These are phyloP conservation scores for Drosophila macrospina DNA, from an alignment of 2,888 invertebrate genomes.

Conservation along the genomic window DNA sequence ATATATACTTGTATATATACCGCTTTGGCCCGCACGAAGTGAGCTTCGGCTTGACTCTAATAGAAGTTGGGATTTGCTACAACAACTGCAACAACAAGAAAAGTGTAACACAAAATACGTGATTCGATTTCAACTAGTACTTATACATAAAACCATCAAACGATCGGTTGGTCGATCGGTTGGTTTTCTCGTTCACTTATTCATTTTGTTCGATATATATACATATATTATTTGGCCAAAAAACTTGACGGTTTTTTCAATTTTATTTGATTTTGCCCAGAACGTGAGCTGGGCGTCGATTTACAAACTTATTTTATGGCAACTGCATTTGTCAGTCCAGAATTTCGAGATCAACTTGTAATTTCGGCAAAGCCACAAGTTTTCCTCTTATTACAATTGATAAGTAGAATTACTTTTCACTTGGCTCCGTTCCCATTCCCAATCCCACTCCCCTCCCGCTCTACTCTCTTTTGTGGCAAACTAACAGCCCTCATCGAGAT, in stretches of 20 bases:
- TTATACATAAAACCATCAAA: constrained; percentile 41
- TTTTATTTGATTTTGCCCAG: constrained; percentile 71
- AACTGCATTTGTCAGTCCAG: constrained; percentile 48
- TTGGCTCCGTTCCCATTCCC: not conserved
- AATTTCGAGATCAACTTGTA: constrained; percentile 61
- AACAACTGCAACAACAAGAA: constrained; percentile 49
- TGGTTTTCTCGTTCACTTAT: constrained; percentile 11
- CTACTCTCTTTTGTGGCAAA: not conserved
- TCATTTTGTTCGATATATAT: constrained; percentile 4
- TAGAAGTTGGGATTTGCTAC: constrained; percentile 28
- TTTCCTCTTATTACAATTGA: constrained; percentile 52
- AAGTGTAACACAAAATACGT: constrained; percentile 82
- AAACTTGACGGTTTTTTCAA: constrained; percentile 57
- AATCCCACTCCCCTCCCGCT: not conserved
- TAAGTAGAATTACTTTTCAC: constrained; percentile 36
- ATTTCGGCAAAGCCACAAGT: constrained; percentile 44
- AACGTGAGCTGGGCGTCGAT: constrained; percentile 80
- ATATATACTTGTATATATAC: constrained; percentile 6
- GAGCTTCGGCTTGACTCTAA: constrained; percentile 43
- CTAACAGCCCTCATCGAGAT: constrained; percentile 41
- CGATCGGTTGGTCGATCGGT: constrained; percentile 29
- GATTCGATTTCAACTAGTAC: constrained; percentile 69
- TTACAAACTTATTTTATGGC: constrained; percentile 71
- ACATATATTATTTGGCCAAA: constrained; percentile 16
- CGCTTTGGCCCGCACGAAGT: constrained; percentile 64